These are phyloP conservation scores for Nibea albiflora DNA, from an alignment of 2,113 vertebrate species.

Conservation along the genomic window DNA sequence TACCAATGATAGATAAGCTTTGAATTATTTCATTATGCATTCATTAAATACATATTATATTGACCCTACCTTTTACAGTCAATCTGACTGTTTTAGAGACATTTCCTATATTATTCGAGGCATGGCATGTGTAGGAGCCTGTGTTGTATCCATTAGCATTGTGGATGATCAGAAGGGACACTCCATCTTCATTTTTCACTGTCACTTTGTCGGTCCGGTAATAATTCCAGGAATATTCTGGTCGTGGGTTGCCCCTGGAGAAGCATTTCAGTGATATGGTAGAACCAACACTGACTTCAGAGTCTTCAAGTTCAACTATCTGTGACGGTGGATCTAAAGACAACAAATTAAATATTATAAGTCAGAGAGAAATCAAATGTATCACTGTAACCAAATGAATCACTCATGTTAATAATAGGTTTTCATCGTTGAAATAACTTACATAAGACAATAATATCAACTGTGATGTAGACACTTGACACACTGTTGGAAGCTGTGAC, in stretches of 20 bases:
- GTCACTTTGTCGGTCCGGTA: conserved; percentile 45
- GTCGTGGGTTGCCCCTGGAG: conserved; percentile 54
- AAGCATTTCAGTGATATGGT: conserved; percentile 64
- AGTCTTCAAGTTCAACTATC: conserved; percentile 70
- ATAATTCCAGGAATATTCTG: conserved; percentile 66
- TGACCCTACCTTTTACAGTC: conserved; percentile 64
- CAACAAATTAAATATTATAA: neutral
- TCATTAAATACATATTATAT: neutral
- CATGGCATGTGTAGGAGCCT: conserved; percentile 68
- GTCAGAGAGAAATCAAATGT: neutral
- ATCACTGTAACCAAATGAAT: neutral
- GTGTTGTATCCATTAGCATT: conserved; percentile 57
- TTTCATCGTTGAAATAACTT: conserved; percentile 29
- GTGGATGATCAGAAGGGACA: conserved; percentile 60
- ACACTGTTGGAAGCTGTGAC: conserved; percentile 25
- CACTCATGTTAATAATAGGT: neutral
- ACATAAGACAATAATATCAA: conserved; percentile 67
- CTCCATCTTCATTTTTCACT: conserved; percentile 62
- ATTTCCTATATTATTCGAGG: conserved; percentile 35
- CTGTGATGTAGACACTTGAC: neutral
- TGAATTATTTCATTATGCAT: neutral
- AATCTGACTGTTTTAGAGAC: conserved; percentile 57
- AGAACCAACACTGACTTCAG: conserved; percentile 47
- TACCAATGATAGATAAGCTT: neutral
- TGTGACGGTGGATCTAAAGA: conserved; percentile 64